Evolutionary conservation across 2,888 invertebrate genomes (phyloP).

Genomic region (Leptopilina drosophilae): DNA sequence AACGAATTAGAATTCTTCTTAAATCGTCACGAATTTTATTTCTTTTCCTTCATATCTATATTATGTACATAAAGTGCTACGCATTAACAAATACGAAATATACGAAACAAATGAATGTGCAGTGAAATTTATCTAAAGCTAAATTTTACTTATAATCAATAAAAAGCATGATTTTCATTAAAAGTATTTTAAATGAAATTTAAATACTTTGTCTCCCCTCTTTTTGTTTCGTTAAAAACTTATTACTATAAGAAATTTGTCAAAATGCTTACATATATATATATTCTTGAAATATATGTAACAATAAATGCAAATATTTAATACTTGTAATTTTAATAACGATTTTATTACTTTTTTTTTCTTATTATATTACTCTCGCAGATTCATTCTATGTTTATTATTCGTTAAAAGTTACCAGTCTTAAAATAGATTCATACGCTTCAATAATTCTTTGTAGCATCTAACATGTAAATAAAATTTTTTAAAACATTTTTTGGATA

Average conservation of each 20-base stretch:
- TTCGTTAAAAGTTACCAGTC: constrained; percentile 52
- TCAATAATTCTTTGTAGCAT: constrained; percentile 42
- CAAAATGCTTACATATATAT: neutral
- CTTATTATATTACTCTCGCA: neutral
- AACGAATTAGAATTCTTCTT: neutral
- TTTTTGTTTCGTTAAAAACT: neutral
- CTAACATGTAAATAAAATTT: constrained; percentile 25
- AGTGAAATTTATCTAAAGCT: constrained; percentile 24
- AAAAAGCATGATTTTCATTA: neutral
- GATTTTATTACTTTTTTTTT: neutral
- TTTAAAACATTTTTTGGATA: constrained; percentile 7
- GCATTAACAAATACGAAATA: constrained; percentile 17
- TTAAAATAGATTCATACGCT: constrained; percentile 59
- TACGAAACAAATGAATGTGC: neutral
- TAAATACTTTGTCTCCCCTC: too few species aligned
- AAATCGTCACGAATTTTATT: constrained; percentile 20
- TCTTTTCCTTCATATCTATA: neutral
- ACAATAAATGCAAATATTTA: constrained; percentile 14
- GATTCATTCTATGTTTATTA: constrained; percentile 1
- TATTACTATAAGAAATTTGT: neutral
- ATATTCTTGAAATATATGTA: neutral
- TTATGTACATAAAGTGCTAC: constrained; percentile 29
- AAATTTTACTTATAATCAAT: neutral
- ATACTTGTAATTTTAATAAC: constrained; percentile 1
- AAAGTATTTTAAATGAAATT: neutral